Base-by-base conservation (phyloP, 2,113 vertebrate genomes). In the Sinosuthora webbiana region DNA sequence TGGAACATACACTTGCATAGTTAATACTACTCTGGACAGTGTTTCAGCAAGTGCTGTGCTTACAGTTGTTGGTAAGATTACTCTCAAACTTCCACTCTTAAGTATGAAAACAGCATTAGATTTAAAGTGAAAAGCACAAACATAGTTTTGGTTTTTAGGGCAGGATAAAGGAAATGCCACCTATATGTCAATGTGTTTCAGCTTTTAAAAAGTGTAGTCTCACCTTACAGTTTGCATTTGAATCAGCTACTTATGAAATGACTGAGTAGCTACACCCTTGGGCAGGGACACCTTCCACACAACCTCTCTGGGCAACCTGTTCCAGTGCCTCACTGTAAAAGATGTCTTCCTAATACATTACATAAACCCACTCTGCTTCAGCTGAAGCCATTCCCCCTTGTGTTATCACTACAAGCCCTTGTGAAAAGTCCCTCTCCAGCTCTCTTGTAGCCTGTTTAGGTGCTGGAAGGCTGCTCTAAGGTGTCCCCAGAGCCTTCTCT, bases 11-110 rank as follows among this genome's bases (percentile, higher is more conserved):
- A 99, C 98, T 7, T 99, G 99, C 95, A 93, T 99, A 89, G 98
- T 98, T 97, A 99, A 99, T 98, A 99, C 99, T 41, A 98, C 98
- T 22, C 97, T 99, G 98, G 99, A 99, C 98, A 98, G 97, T 3
- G 99, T 99, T 86, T 99, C 99, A 17, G 99, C 99, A 97, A 99
- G 98, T 25, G 99, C 99, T 57, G 94, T 97, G 95, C 99, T 99
- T 83, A 99, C 98, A 33, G 99, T 99, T 84, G 99, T 99, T 23
- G 99, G 99, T 99, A 99, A 62, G 98, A 97, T 87, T 62, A 47
- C 55, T 95, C 74, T 95, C 76, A 92, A 94, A 92, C 27, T 92
- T 71, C 71, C 88, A 93, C 22, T 93, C 37, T 83, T 77, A 78
- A 90, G 23, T 74, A 59, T 71, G 23, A 78, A 94, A 92, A 44